Base-by-base conservation (phyloP, 2,113 vertebrate genomes). In the Seriola rivoliana region DNA sequence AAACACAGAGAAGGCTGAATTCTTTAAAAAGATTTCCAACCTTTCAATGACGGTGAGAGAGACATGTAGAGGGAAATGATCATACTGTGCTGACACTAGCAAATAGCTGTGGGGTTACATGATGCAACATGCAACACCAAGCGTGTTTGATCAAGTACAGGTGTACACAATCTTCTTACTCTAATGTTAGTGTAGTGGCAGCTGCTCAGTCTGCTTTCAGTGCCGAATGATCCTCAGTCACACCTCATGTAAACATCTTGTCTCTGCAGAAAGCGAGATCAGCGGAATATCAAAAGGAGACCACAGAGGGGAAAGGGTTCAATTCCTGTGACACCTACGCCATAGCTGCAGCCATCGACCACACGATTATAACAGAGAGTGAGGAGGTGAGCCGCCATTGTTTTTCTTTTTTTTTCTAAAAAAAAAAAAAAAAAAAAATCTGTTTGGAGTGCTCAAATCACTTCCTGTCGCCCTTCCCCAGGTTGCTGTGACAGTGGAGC, bases 311-410 rank as follows among this genome's bases (percentile, higher is more conserved):
- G 13, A 14, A 63, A 9, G 94, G 94, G 3, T 96, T 95, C 75
- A 84, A 95, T 59, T 66, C 94, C 25, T 95, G 95, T 14, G 95
- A 97, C 78, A 89, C 90, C 40, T 96, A 93, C n/a, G 95, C 94
- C 11, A 52, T 96, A 91, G 95, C 95, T 5, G 94, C 94, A 5
- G 96, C 93, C 6, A 67, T 96, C 16, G 88, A 96, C 2, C 84
- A 94, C 3, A 36, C 12, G 0, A 85, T 95, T 9, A 34, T 94
- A 34, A 86, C 85, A 0, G 85, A 93, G 38, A 83, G 66, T 5
- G 89, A 92, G 4, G 10, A 88, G 57, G 89, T 88, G 67, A 73
- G 64, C 34, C 1, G 34, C 34, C 29, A 29, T 29, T 29, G 29
- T 29, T 29, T 29, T 29, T 29, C 29, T 29, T 29, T 29, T 29